phyloP scores from a whole-genome alignment of 2,888 invertebrate species.

The Ctena decussata region DNA sequence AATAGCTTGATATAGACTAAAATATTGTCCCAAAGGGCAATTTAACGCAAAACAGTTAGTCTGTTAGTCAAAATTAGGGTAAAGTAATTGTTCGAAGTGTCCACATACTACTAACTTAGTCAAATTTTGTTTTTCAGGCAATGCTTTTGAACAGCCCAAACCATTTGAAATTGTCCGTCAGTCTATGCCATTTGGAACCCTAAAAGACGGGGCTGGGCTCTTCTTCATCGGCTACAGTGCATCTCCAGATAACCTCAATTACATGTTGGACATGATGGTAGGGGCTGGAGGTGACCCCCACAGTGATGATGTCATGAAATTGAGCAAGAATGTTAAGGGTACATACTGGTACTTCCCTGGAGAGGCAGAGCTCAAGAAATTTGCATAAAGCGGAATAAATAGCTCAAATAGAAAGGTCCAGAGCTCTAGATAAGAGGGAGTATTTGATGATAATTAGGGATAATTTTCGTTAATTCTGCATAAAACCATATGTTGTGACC shows the following conservation, averaged over 20 bases:
- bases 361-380: conserved; percentile 78
- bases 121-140: conserved; percentile 81
- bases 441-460: too few relatives aligned
- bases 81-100: too few relatives aligned
- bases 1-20: too few relatives aligned
- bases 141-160: conserved; percentile 80
- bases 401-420: too few relatives aligned
- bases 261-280: conserved; percentile 87
- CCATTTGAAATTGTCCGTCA: conserved; percentile 86
- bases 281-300: conserved; percentile 83
- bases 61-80: too few relatives aligned
- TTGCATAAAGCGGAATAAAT: too few relatives aligned
- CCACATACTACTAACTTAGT: too few relatives aligned
- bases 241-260: conserved; percentile 84
- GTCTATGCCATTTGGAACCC: conserved; percentile 86
- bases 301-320: conserved; percentile 85
- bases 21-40: too few relatives aligned
- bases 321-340: conserved; percentile 83
- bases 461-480: too few relatives aligned
- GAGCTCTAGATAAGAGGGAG: too few relatives aligned
- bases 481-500: too few relatives aligned
- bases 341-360: conserved; percentile 87
- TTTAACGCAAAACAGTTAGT: too few relatives aligned
- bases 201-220: conserved; percentile 83
- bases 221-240: conserved; percentile 87